A percentile compares a stretch with the other conserved stretches of the same genome.
Evolutionary conservation across 2,113 vertebrate genomes (phyloP).

Genomic region (Syrrhaptes paradoxus): DNA sequence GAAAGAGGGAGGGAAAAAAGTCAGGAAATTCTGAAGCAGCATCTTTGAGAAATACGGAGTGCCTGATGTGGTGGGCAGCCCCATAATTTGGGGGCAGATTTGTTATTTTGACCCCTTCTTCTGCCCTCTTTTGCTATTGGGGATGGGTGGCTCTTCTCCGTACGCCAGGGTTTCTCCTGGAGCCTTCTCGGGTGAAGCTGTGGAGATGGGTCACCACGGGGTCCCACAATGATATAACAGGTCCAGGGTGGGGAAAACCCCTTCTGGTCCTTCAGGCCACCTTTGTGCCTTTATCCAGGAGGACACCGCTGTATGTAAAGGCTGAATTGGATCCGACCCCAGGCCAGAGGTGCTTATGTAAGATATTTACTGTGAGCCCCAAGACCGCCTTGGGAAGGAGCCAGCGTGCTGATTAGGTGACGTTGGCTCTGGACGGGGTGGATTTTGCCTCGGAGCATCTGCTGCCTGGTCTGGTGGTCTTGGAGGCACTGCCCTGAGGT

Average conservation of each 20-base stretch:
- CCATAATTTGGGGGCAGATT: not conserved
- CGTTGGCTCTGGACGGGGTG: conserved; percentile 1
- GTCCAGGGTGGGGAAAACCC: not conserved
- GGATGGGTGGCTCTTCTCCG: not conserved
- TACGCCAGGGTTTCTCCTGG: not conserved
- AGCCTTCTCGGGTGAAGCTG: not conserved
- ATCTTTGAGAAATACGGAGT: not conserved
- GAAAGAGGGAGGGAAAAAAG: too few relatives aligned
- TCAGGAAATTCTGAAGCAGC: not conserved
- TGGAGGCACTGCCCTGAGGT: not conserved
- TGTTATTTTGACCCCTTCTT: not conserved
- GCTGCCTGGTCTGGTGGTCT: conserved; percentile 23
- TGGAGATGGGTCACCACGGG: not conserved
- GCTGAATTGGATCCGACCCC: not conserved
- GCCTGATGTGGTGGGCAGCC: accelerated
- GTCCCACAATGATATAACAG: accelerated
- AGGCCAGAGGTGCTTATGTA: conserved; percentile 44
- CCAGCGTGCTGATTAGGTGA: conserved; percentile 52
- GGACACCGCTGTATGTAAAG: accelerated
- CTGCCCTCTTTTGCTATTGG: not conserved
- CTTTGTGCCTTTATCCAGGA: not conserved
- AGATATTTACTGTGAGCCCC: conserved; percentile 59
- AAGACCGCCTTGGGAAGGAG: conserved; percentile 27
- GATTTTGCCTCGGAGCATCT: conserved; percentile 60
- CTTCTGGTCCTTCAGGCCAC: not conserved